These are phyloP conservation scores for Bergia sp. DNA, from an alignment of 92 coral and sea anemone genomes.

Conservation along the genomic window DNA sequence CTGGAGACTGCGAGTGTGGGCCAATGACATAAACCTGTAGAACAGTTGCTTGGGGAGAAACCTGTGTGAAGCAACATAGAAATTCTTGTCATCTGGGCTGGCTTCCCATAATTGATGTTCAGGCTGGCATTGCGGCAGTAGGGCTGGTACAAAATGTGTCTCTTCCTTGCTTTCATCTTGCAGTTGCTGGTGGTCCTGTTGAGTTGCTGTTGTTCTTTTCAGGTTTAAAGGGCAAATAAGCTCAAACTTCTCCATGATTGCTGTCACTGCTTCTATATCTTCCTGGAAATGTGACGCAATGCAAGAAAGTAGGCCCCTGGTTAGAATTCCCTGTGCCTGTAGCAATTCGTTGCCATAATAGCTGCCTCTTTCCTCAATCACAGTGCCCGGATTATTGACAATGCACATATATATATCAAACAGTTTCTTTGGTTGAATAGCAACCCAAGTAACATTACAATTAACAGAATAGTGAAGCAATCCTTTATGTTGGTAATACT, in stretches of 20 bases:
- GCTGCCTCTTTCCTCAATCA: not conserved
- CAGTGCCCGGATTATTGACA: not conserved
- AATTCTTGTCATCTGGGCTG: not conserved
- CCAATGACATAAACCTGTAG: conserved; percentile 24
- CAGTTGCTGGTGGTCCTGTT: not conserved
- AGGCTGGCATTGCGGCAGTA: not conserved
- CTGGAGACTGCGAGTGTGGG: not conserved
- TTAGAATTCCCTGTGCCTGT: not conserved
- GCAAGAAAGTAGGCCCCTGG: conserved; percentile 3
- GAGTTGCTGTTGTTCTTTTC: not conserved
- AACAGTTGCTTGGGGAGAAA: conserved; percentile 16
- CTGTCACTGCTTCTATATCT: not conserved
- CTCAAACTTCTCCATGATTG: not conserved
- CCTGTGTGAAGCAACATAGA: conserved; percentile 20
- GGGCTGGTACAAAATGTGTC: conserved; percentile 13
- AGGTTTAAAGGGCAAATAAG: not conserved
- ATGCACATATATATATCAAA: not conserved
- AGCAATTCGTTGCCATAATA: not conserved
- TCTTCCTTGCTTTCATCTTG: conserved; percentile 12
- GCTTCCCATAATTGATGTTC: not conserved
- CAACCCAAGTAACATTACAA: not conserved
- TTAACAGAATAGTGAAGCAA: not conserved
- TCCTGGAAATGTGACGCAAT: not conserved
- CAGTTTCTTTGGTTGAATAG: not conserved
- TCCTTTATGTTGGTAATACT: not conserved